phyloP scores from a whole-genome alignment of 2,888 invertebrate genomes.

The Dusona sp. region DNA sequence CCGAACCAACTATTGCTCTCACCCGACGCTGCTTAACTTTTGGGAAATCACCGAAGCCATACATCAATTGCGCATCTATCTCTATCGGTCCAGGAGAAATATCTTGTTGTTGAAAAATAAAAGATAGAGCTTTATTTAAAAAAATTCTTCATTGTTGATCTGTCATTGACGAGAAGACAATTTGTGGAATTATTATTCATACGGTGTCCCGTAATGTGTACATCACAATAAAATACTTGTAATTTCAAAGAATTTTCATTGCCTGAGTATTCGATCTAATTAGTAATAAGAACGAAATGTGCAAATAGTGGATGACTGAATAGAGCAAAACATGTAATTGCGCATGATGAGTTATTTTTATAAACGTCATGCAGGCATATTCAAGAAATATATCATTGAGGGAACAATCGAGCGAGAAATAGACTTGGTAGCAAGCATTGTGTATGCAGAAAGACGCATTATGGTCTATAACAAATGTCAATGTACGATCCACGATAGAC shows the following conservation, averaged over 20 bases:
- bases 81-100: too few species aligned
- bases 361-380: neutral
- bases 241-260: neutral
- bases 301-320: neutral
- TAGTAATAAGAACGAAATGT: neutral
- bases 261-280: neutral
- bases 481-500: constrained; percentile 59
- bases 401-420: constrained; percentile 4
- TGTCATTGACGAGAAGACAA: neutral
- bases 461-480: constrained; percentile 52
- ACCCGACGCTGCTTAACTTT: too few species aligned
- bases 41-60: too few species aligned
- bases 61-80: too few species aligned
- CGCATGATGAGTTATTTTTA: neutral
- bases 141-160: neutral
- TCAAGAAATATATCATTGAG: neutral
- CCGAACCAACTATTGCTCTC: too few species aligned
- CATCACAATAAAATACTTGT: neutral
- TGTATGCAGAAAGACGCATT: constrained; percentile 14
- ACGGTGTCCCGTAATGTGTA: neutral
- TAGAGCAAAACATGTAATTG: neutral
- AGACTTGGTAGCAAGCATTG: constrained; percentile 7
- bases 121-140: too few species aligned
- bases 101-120: too few species aligned
- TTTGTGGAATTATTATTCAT: neutral